Percentiles rank a stretch among this genome's conserved stretches.
Conservation (phyloP, 2,797 vertebrate genomes). For the Rhincodon typus region DNA sequence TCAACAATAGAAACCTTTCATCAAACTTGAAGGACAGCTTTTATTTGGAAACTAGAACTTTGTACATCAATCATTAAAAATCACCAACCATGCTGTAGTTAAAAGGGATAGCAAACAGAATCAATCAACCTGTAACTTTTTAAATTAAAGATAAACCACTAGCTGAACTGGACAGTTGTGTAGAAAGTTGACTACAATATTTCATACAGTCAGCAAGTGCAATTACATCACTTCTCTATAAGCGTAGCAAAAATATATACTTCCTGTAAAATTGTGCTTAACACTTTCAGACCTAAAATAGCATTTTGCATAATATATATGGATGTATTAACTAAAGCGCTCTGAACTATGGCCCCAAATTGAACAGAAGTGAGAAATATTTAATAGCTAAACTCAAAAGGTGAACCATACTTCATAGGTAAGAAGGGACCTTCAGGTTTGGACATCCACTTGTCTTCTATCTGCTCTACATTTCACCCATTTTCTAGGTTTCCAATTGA, state of each 20-base stretch:
- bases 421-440: background rate
- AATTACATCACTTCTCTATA: background rate
- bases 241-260: background rate
- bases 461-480: background rate
- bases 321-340: background rate
- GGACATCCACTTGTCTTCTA: background rate
- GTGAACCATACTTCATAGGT: background rate
- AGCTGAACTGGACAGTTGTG: background rate
- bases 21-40: conserved; percentile 63
- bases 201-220: background rate
- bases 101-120: conserved; percentile 25
- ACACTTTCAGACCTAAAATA: background rate
- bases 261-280: background rate
- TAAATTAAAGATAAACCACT: background rate
- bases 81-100: background rate
- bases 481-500: background rate
- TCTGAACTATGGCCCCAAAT: background rate
- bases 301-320: background rate
- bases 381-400: background rate
- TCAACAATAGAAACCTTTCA: conserved; percentile 76
- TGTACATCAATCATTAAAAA: conserved; percentile 66
- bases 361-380: background rate
- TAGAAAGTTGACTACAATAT: background rate
- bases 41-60: conserved; percentile 64
- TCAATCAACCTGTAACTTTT: background rate